These are phyloP conservation scores for Ictidomys tridecemlineatus DNA, from an alignment of 2,113 vertebrate species.

Conservation along the genomic window DNA sequence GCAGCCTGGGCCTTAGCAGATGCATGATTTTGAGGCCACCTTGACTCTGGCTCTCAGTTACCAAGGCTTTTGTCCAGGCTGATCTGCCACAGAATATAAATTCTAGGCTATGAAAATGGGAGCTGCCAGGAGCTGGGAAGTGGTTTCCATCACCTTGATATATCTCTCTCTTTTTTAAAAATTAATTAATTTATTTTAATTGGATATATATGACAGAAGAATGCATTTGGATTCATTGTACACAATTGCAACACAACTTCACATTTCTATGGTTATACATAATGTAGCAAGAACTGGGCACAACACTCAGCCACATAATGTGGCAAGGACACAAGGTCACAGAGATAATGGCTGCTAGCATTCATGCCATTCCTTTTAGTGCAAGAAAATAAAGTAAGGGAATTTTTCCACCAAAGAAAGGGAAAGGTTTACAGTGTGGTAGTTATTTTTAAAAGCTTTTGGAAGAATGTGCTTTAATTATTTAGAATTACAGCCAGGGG, in stretches of 20 bases:
- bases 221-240: no score
- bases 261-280: no score
- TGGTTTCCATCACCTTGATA: background rate
- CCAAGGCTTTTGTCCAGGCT: background rate
- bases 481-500: background rate
- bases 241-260: no score
- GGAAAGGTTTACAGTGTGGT: background rate
- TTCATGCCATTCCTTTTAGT: background rate
- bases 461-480: conserved; percentile 21
- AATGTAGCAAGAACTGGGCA: background rate
- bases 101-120: background rate
- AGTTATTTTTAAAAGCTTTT: conserved; percentile 28
- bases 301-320: background rate
- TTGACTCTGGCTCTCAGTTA: background rate
- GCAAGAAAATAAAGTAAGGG: background rate
- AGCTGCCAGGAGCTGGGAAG: background rate
- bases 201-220: no score
- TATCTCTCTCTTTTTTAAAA: background rate
- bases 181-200: no score
- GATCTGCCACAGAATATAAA: background rate
- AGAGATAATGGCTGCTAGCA: background rate
- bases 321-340: background rate
- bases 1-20: background rate
- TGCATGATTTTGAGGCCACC: background rate
- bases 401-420: background rate